Conservation (phyloP, 2,888 invertebrate genomes). For the Liodrosophila aerea region DNA sequence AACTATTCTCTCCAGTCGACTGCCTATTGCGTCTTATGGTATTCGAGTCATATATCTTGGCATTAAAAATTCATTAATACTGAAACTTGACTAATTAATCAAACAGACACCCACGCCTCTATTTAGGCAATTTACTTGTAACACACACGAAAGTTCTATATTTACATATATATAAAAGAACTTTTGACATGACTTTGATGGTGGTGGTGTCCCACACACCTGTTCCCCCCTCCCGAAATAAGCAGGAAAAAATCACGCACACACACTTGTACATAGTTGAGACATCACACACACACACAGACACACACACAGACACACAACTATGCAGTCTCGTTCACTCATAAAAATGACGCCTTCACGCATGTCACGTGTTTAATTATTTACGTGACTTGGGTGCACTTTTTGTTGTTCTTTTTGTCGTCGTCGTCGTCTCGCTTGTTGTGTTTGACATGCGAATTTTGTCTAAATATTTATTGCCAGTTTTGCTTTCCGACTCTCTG, state of each 20-base stretch:
- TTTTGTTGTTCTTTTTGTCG: conserved; percentile 23
- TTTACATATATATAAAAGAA: no score
- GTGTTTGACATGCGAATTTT: conserved; percentile 61
- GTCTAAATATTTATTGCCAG: conserved; percentile 76
- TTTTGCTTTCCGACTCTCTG: conserved; percentile 42
- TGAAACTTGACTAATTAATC: no score
- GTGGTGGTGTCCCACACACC: not conserved
- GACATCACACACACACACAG: conserved; percentile 12
- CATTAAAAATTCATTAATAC: no score
- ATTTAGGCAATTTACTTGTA: no score
- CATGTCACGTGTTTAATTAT: conserved; percentile 83
- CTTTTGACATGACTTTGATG: no score
- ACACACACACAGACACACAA: conserved; percentile 6
- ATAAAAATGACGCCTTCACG: conserved; percentile 75
- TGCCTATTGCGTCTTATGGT: no score
- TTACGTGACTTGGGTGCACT: conserved; percentile 82
- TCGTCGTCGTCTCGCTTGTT: conserved; percentile 26
- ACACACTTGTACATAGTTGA: conserved; percentile 4
- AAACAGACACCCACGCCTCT: no score
- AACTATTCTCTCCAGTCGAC: no score
- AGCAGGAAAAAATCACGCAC: conserved; percentile 13
- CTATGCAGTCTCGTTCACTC: conserved; percentile 54
- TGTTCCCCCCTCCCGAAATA: not conserved
- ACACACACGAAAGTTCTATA: no score
- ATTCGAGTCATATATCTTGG: no score